Evolutionary conservation across 2,888 invertebrate species (phyloP), one percentile per base, ranked within the genome.

Genomic region (Nasonovia ribisnigri): DNA sequence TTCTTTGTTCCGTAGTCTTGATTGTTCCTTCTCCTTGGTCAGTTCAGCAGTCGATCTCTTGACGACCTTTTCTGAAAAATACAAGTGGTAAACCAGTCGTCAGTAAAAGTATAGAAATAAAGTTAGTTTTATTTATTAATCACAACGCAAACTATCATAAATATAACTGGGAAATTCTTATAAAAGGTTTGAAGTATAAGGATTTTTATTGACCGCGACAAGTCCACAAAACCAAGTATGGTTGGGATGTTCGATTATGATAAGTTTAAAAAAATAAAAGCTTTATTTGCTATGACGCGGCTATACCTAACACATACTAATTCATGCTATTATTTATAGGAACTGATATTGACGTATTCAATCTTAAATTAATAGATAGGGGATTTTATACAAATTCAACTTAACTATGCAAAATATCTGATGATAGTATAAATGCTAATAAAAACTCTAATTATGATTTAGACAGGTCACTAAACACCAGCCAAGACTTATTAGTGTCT

Each of bases 1-100:
- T 36, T 91, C 91, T 42, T 60, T 91, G 91, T 86, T 92, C 8
- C 26, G 24, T n/a, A 10, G n/a, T 20, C 20, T 42, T 20, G 4
- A 11, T 24, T 86, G 77, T 8, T 84, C 54, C 36, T n/a, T 84
- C 3, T 16, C 84, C n/a, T 10, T 43, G 43, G 13, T 8, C 57
- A 54, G 36, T 84, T 16, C 77, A 20, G 8, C 20, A 5, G n/a
- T 60, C 46, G 91, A 51, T 24, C 60, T 92, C n/a, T 92, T 86
- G 77, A 77, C 67, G 5, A 36, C 36, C 29, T 57, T 57, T 8
- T 87, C 91, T 86, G 84, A 26, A 92, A 91, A 86, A 86, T 5
- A 57, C 46, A 86, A 1, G 29, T 29, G 1, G 46, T 13, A 46
- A 46, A 86, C 13, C 29, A n/a, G 13, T 86, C 26, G 29, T 86